Conservation (phyloP, 1,140 invertebrate genomes). For the Drosophila sproati region DNA sequence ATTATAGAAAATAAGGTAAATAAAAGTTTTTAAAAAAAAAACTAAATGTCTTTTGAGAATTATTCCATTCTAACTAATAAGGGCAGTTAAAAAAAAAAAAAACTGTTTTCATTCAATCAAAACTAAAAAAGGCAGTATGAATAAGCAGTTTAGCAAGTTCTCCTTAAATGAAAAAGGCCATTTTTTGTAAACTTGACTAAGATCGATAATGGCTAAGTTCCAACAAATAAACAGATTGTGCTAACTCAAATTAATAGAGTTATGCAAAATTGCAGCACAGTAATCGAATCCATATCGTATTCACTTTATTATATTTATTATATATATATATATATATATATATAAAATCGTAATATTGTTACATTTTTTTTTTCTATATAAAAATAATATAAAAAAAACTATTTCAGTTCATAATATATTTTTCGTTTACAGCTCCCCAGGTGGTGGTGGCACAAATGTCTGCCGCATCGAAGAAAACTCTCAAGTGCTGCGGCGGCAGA, state of each 20-base stretch:
- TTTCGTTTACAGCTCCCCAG: not conserved
- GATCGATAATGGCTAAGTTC: not conserved
- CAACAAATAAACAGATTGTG: not conserved
- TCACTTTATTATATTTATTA: not conserved
- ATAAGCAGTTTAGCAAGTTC: too few relatives aligned
- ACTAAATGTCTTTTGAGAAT: too few relatives aligned
- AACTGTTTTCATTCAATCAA: too few relatives aligned
- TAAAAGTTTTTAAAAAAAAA: not conserved
- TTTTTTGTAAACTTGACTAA: too few relatives aligned
- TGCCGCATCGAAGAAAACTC: slow-evolving; percentile 15
- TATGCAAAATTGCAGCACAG: too few relatives aligned
- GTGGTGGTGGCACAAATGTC: not conserved
- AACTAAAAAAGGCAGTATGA: too few relatives aligned
- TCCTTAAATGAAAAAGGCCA: too few relatives aligned
- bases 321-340: not conserved
- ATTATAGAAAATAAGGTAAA: too few relatives aligned
- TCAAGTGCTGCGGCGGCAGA: slow-evolving; percentile 20
- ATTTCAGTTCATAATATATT: not conserved
- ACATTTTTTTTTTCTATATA: not conserved
- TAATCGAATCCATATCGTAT: too few relatives aligned
- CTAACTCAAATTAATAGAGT: too few relatives aligned
- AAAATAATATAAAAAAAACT: not conserved
- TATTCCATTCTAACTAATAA: too few relatives aligned
- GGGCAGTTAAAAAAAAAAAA: too few relatives aligned
- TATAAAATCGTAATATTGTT: not conserved